Conservation (phyloP, 2,888 invertebrate genomes). For the Barypeithes pellucidus region DNA sequence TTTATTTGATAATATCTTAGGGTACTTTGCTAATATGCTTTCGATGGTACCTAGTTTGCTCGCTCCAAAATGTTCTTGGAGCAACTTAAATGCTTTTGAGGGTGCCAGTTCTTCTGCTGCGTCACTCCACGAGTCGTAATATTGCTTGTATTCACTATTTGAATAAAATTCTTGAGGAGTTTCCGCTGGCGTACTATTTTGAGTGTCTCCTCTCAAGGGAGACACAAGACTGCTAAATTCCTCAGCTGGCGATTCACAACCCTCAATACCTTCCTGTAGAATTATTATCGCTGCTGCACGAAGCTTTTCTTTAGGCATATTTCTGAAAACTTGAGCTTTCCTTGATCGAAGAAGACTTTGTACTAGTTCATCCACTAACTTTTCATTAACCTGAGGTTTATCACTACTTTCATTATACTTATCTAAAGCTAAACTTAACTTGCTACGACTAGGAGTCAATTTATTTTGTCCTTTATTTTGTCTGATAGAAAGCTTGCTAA, state of each 20-base stretch:
- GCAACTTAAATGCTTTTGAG: slow-evolving; percentile 74
- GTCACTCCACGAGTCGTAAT: slow-evolving; percentile 74
- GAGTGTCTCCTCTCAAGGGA: slow-evolving; percentile 65
- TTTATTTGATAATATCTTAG: slow-evolving; percentile 76
- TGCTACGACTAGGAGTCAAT: slow-evolving; percentile 71
- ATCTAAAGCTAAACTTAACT: slow-evolving; percentile 72
- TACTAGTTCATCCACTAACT: slow-evolving; percentile 75
- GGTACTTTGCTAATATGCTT: slow-evolving; percentile 76
- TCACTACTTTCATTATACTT: slow-evolving; percentile 72
- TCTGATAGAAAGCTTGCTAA: slow-evolving; percentile 55
- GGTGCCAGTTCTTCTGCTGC: slow-evolving; percentile 68
- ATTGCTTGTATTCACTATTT: slow-evolving; percentile 72
- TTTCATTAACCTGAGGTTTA: slow-evolving; percentile 73
- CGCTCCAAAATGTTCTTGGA: slow-evolving; percentile 71
- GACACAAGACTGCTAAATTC: slow-evolving; percentile 67
- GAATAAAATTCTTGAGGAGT: slow-evolving; percentile 71
- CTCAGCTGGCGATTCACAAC: slow-evolving; percentile 69
- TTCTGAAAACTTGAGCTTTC: slow-evolving; percentile 73
- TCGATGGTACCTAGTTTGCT: slow-evolving; percentile 69
- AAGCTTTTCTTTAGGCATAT: slow-evolving; percentile 75
- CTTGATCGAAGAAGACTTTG: slow-evolving; percentile 74
- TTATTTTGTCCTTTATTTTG: slow-evolving; percentile 62
- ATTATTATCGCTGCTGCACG: slow-evolving; percentile 75
- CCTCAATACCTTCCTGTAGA: slow-evolving; percentile 73
- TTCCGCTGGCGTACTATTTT: slow-evolving; percentile 71